phyloP scores from a whole-genome alignment of 2,888 invertebrate genomes.

The Brachycybe producta region DNA sequence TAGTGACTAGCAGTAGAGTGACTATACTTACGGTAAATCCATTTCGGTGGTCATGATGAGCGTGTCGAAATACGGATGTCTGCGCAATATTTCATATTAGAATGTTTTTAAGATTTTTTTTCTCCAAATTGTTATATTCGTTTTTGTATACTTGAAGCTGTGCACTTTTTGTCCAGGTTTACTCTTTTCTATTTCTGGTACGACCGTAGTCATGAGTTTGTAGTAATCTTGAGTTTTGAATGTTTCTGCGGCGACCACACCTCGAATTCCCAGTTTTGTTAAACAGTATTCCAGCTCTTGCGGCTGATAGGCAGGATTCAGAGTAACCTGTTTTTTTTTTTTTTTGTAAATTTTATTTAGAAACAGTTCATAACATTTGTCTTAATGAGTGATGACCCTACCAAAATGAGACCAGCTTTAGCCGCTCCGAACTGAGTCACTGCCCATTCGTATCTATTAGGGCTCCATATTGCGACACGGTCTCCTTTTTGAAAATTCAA shows the following conservation, averaged over 20 bases:
- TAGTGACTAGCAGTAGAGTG: too few species aligned
- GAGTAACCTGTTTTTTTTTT: slow-evolving; percentile 6
- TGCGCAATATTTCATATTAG: too few species aligned
- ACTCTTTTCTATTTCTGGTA: slow-evolving; percentile 41
- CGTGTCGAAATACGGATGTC: slow-evolving; percentile 20
- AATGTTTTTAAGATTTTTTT: too few species aligned
- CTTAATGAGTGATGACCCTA: slow-evolving; percentile 30
- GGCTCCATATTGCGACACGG: slow-evolving; percentile 63
- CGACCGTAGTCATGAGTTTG: slow-evolving; percentile 42
- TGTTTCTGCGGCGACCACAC: background rate
- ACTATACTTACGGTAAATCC: slow-evolving; percentile 12
- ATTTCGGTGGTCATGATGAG: slow-evolving; percentile 22
- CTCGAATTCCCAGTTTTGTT: background rate
- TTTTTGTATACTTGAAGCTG: too few species aligned
- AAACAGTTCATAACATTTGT: background rate
- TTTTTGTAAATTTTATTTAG: background rate
- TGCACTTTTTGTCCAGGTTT: slow-evolving; percentile 29
- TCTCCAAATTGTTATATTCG: too few species aligned
- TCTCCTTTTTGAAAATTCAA: slow-evolving; percentile 59
- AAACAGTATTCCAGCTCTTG: slow-evolving; percentile 8
- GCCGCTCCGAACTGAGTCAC: slow-evolving; percentile 54
- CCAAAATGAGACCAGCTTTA: slow-evolving; percentile 56
- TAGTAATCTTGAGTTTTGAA: slow-evolving; percentile 11
- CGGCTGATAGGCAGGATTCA: slow-evolving; percentile 7
- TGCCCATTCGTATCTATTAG: slow-evolving; percentile 65